A percentile compares a stretch with the other conserved stretches of the same genome.
These are phyloP conservation scores for Xiphophorus hellerii DNA, from an alignment of 2,113 vertebrate species.

Conservation along the genomic window DNA sequence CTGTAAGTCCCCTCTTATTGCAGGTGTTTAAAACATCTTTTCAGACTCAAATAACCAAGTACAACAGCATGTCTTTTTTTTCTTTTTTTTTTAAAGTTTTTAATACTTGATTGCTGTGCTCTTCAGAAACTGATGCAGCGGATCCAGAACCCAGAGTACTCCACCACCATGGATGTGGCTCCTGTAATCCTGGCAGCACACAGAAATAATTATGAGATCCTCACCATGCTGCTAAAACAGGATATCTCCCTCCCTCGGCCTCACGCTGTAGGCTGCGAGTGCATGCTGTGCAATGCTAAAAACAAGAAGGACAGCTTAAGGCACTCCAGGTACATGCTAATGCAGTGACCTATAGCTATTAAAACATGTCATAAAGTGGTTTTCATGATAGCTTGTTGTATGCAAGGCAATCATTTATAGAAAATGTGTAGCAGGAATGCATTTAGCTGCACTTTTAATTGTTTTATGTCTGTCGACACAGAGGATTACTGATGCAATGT, in stretches of 20 bases:
- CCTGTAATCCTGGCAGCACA: slow-evolving; percentile 98
- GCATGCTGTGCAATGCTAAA: slow-evolving; percentile 96
- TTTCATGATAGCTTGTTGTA: slow-evolving; percentile 17
- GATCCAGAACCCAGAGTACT: slow-evolving; percentile 98
- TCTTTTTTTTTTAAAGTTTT: not conserved
- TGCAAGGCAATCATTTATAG: slow-evolving; percentile 20
- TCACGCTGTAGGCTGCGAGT: slow-evolving; percentile 97
- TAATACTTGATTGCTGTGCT: not conserved
- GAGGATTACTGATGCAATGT: not conserved
- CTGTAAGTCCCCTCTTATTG: slow-evolving; percentile 82
- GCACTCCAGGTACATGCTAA: slow-evolving; percentile 88
- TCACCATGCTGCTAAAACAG: slow-evolving; percentile 98
- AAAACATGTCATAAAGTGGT: not conserved
- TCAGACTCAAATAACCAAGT: not conserved
- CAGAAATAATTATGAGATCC: slow-evolving; percentile 98
- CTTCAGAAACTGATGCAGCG: slow-evolving; percentile 97
- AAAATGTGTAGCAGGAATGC: not conserved
- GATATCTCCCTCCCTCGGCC: slow-evolving; percentile 97
- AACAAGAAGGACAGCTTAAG: slow-evolving; percentile 98
- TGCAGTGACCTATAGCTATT: not conserved
- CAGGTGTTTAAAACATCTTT: not conserved
- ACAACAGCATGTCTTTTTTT: not conserved
- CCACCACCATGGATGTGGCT: slow-evolving; percentile 98
- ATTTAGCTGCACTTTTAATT: slow-evolving; percentile 7
- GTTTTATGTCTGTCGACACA: not conserved